phyloP scores from a whole-genome alignment of 2,113 vertebrate genomes.

The Protomyctophum bolini region DNA sequence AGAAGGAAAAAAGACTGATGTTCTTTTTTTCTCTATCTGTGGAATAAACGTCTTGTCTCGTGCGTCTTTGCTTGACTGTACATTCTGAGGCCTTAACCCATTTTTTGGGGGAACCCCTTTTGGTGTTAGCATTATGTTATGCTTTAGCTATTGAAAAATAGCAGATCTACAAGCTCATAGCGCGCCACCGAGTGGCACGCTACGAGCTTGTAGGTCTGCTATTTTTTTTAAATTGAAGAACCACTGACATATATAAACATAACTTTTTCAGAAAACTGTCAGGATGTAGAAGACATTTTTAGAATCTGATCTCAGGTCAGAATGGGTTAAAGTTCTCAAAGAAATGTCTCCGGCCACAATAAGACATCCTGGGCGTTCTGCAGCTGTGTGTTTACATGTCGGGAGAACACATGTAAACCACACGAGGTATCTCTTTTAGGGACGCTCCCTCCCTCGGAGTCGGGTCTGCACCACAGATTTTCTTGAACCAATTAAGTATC shows the following conservation, averaged over 20 bases:
- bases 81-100: conserved; percentile 23
- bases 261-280: no score
- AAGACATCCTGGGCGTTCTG: conserved; percentile 14
- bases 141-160: no score
- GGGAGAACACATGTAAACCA: conserved; percentile 33
- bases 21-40: conserved; percentile 51
- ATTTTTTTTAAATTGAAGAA: no score
- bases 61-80: conserved; percentile 24
- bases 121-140: no score
- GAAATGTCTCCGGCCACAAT: conserved; percentile 25
- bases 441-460: conserved; percentile 11
- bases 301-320: no score
- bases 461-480: conserved; percentile 4
- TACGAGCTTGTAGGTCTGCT: no score
- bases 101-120: no score
- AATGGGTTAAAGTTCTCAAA: conserved; percentile 37
- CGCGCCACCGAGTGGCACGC: no score
- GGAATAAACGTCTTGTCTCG: conserved; percentile 45
- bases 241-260: no score
- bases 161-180: no score
- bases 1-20: conserved; percentile 35
- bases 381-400: conserved; percentile 41
- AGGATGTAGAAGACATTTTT: no score
- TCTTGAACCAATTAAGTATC: conserved; percentile 48
- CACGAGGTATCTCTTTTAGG: conserved; percentile 33